Evolutionary conservation across 2,797 vertebrate genomes (phyloP).

Genomic region (Kryptopterus vitreolus): DNA sequence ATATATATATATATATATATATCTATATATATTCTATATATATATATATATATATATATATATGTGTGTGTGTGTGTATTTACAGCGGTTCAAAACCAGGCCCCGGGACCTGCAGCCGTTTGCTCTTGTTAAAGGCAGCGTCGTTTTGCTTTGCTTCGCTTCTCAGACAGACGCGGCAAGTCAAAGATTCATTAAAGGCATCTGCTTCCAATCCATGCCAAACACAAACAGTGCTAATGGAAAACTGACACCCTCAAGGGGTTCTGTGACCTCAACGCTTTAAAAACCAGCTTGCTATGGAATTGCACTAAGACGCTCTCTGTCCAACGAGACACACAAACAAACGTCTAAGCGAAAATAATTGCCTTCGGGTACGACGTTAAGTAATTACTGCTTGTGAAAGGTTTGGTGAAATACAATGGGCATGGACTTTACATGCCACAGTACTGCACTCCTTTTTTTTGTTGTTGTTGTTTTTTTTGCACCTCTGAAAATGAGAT

Average conservation of each 20-base stretch:
- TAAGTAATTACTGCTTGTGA: not conserved
- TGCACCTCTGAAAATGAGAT: conserved; percentile 8
- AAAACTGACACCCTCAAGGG: conserved; percentile 46
- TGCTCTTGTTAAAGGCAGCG: conserved; percentile 55
- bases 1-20: too few relatives aligned
- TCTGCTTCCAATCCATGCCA: conserved; percentile 53
- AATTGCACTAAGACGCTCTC: not conserved
- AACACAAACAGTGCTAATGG: conserved; percentile 47
- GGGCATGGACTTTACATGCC: not conserved
- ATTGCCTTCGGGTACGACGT: not conserved
- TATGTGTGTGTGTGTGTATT: too few relatives aligned
- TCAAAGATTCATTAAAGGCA: conserved; percentile 34
- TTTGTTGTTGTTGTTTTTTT: conserved; percentile 4
- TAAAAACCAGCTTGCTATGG: conserved; percentile 1
- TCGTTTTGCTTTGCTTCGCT: conserved; percentile 48
- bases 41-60: too few relatives aligned
- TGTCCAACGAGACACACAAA: not conserved
- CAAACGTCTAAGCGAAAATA: not conserved
- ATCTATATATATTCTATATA: too few relatives aligned
- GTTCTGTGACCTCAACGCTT: conserved; percentile 20
- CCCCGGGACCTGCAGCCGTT: conserved; percentile 32
- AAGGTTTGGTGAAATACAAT: not conserved
- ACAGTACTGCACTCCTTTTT: too few relatives aligned
- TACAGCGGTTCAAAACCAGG: conserved; percentile 50
- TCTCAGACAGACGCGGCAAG: conserved; percentile 58